Conservation (phyloP, 2,797 vertebrate genomes). For the Linurgus olivaceus region DNA sequence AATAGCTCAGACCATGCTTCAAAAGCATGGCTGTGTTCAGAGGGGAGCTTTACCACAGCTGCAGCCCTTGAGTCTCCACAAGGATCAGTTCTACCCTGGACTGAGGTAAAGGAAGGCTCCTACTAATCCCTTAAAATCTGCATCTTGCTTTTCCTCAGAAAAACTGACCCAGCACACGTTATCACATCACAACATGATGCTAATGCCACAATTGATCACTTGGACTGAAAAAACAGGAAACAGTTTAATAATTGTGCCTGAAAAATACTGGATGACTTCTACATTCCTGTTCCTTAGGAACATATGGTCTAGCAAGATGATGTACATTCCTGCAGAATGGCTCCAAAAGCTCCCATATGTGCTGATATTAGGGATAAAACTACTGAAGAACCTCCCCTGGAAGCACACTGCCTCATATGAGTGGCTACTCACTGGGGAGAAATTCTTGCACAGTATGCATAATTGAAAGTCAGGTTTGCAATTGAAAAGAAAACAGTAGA, state of each 20-base stretch:
- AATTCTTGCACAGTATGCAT: background rate
- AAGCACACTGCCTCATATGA: background rate
- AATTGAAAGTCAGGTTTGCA: background rate
- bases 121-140: background rate
- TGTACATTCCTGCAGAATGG: background rate
- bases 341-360: background rate
- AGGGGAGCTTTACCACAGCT: background rate
- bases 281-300: background rate
- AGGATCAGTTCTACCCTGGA: background rate
- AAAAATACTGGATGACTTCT: background rate
- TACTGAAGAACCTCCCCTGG: background rate
- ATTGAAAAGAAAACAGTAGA: background rate
- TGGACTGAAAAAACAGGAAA: background rate
- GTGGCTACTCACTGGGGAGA: background rate
- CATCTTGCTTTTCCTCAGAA: background rate
- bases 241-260: background rate
- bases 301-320: background rate
- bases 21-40: background rate
- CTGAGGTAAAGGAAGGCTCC: background rate
- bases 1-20: background rate
- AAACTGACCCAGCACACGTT: fast-evolving
- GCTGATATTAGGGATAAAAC: background rate
- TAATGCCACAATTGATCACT: background rate
- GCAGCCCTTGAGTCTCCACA: background rate
- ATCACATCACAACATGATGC: background rate